Base-by-base conservation (phyloP, 2,113 vertebrate genomes). In the Atlantisia rogersi region DNA sequence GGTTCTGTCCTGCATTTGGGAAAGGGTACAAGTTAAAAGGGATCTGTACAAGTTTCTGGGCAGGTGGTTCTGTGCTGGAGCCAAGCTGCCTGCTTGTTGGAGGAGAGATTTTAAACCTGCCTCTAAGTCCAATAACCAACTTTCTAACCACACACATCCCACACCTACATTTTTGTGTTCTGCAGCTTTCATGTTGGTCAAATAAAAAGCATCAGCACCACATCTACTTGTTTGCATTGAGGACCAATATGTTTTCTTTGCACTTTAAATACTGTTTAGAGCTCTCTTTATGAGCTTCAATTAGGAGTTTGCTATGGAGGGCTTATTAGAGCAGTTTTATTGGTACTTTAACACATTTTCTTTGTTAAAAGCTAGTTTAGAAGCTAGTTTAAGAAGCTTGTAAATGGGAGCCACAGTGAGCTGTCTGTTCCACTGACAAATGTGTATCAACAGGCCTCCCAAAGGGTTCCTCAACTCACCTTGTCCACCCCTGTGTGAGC, bases 341-440 rank as follows among this genome's bases (percentile, higher is more conserved):
- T 95, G 96, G 95, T 92, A 85, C 80, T 97, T 97, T 98, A 95
- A 97, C 93, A 97, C 96, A 96, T 98, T 98, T 97, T 97, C 96
- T 97, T 97, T 98, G 97, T 97, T 98, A 97, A 97, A 98, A 98
- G 87, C 92, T 97, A 96, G 96, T 97, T 98, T 97, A 97, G 97
- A 96, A 97, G 95, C 87, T 96, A 97, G 94, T 96, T 96, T 95
- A 95, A 97, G 93, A 95, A 97, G 96, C 97, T 98, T 97, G 92
- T 98, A 98, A 98, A 98, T 94, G 74, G 89, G 74, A 97, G 96
- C 78, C 94, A 86, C 64, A 95, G 87, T 88, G 84, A 95, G 80
- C 79, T 94, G 90, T 97, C 94, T 97, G 88, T 95, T 94, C 53
- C 21, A 86, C 42, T 90, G 96, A 94, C 95, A 95, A 94, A 97